Base-by-base conservation (phyloP, 2,797 vertebrate genomes). In the Botia almorhae region DNA sequence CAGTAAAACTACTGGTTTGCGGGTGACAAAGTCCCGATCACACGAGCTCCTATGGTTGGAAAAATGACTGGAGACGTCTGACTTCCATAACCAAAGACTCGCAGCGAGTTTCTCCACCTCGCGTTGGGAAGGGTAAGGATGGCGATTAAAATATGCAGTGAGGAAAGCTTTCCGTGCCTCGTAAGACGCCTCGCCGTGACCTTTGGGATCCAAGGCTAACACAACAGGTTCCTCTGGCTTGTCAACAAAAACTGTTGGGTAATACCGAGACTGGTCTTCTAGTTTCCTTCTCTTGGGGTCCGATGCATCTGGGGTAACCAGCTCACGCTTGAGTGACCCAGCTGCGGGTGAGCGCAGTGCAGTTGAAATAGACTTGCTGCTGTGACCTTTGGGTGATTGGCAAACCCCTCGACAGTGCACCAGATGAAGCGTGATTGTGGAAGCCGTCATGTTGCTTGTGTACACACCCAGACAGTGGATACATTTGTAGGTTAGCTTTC, bases 391-490 rank as follows among this genome's bases (percentile, higher is more conserved):
- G 71, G 97, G 95, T 78, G 93, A 94, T 89, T 97, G 96, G 8
- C 97, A 97, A 0, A 98, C 96, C 5, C 96, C 98, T 87, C 97
- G 92, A 89, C 98, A 99, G 89, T 99, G 98, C 69, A 99, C 97
- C 0, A 99, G 95, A 88, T 99, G 98, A 86, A 99, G 92, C 0
- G 96, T 99, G 83, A 99, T 99, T 0, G 97, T 99, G 14, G 98
- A 99, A 78, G 97, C 97, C 0, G 97, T 98, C 97, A 99, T 98
- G 91, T 98, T 99, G 89, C 97, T 99, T 0, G 97, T 99, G 76
- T 99, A 99, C n/a, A 99, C 97, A 7, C 97, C 97, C 77, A 99
- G 92, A 90, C 98, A 99, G 87, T 99, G 97, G 86, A 99, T 98
- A 88, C 98, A 99, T 87, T 98, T 99, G 91, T 98, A 99, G 0